Percentiles rank a stretch among this genome's conserved stretches.
phyloP scores from a whole-genome alignment of 2,113 vertebrate species.

The Terrapene triunguis region DNA sequence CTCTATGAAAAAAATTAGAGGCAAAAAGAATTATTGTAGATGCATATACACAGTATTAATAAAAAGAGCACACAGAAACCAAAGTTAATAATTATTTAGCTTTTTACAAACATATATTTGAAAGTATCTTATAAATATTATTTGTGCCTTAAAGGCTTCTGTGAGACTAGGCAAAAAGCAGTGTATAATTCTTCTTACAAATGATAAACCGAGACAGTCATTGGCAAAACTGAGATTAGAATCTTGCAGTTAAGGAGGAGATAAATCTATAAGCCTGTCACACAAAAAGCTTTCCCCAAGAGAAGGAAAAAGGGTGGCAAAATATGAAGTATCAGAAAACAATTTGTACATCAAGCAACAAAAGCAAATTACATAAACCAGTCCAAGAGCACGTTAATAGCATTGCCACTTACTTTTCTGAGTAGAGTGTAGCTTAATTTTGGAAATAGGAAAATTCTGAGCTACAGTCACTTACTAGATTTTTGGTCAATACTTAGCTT shows the following conservation, averaged over 20 bases:
- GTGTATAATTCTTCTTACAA: background rate
- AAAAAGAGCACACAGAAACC: background rate
- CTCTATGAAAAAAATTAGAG: background rate
- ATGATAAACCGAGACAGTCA: background rate
- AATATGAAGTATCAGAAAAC: background rate
- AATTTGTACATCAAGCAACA: background rate
- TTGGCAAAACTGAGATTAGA: background rate
- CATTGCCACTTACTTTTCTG: background rate
- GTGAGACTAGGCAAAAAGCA: background rate
- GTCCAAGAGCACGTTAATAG: background rate
- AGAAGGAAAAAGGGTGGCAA: background rate
- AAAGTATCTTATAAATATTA: constrained; percentile 4
- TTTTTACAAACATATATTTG: background rate
- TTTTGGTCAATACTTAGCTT: background rate
- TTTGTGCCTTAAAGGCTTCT: background rate
- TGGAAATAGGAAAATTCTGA: background rate
- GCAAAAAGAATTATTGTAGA: constrained; percentile 12
- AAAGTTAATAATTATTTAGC: constrained; percentile 15
- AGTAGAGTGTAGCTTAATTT: background rate
- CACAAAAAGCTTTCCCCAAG: background rate
- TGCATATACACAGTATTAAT: background rate
- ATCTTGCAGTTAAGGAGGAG: background rate
- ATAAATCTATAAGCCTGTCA: background rate
- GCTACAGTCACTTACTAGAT: background rate
- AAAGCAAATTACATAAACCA: background rate